Evolutionary conservation across 53 echinoderm and acorn worm species (phyloP), one percentile per base, ranked within the genome.

Genomic region (Astropecten irregularis): DNA sequence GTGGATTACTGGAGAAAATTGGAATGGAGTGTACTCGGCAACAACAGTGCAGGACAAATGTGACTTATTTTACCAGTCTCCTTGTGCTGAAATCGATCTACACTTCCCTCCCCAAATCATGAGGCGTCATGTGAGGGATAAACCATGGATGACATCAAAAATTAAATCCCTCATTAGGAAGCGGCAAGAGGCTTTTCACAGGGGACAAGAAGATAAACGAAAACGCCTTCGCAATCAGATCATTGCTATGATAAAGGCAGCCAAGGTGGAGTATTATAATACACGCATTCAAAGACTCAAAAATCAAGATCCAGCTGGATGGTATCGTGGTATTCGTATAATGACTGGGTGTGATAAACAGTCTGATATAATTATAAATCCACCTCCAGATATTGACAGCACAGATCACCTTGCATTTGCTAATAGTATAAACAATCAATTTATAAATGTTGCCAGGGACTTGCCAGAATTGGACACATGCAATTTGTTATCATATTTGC

Each of bases 21-120:
- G 47, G 68, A 42, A 67, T 39, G 67, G 40, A 13, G 68, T 67
- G 26, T n/a, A n/a, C n/a, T n/a, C n/a, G n/a, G n/a, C n/a, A n/a
- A n/a, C n/a, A n/a, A n/a, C n/a, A n/a, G 59, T 59, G 1, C 59
- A 59, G 27, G 21, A 20, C 23, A 59, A 59, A 26, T 59, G 59
- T 59, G 59, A 59, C 27, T 20, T 26, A 59, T 22, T 59, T 13
- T 59, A 59, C 27, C 11, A 59, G 13, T 22, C 59, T 22, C 9
- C 3, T 26, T 11, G 27, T 3, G 9, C 3, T 20, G 59, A 4
- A 59, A 26, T 59, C 11, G 13, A 59, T 26, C 59, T 59, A 13
- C 27, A 59, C 59, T 59, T 59, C 27, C 59, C 59, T 26, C 9
- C 59, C 4, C 20, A 26, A 11, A 22, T 11, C 27, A 8, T 59